These are phyloP conservation scores for Flexamia atlantica DNA, from an alignment of 2,888 invertebrate species.

Conservation along the genomic window DNA sequence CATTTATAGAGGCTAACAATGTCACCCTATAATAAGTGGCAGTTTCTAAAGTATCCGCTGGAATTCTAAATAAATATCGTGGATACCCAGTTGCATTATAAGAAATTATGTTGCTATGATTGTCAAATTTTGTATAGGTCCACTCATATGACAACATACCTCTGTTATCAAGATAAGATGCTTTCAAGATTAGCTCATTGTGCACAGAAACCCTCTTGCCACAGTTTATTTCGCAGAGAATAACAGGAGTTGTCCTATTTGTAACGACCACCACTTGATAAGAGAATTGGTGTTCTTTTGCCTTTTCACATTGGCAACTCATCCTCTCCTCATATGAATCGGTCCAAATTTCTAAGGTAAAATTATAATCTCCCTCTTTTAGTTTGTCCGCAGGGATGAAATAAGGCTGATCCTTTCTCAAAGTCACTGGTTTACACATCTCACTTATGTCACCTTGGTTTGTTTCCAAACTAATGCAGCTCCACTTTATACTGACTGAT, in stretches of 20 bases:
- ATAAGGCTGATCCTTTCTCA: background rate
- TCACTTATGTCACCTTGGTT: background rate
- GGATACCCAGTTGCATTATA: background rate
- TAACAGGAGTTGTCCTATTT: background rate
- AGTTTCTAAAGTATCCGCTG: conserved; percentile 4
- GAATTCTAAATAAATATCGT: conserved; percentile 7
- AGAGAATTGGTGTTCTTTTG: background rate
- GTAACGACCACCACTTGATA: background rate
- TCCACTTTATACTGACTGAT: background rate
- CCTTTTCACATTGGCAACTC: background rate
- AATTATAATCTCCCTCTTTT: background rate
- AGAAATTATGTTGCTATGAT: background rate
- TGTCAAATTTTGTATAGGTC: background rate
- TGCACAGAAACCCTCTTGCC: background rate
- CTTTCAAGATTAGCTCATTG: background rate
- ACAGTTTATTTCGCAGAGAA: background rate
- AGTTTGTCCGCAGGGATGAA: background rate
- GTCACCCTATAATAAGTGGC: background rate
- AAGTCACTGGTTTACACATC: background rate
- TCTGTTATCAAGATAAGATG: background rate
- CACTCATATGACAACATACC: background rate
- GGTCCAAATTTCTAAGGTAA: conserved; percentile 20
- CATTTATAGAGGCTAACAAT: background rate
- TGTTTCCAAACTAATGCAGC: background rate
- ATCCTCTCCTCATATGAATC: background rate